Evolutionary conservation across 2,113 vertebrate genomes (phyloP), one percentile per base, ranked within the genome.

Genomic region (Ahaetulla prasina): DNA sequence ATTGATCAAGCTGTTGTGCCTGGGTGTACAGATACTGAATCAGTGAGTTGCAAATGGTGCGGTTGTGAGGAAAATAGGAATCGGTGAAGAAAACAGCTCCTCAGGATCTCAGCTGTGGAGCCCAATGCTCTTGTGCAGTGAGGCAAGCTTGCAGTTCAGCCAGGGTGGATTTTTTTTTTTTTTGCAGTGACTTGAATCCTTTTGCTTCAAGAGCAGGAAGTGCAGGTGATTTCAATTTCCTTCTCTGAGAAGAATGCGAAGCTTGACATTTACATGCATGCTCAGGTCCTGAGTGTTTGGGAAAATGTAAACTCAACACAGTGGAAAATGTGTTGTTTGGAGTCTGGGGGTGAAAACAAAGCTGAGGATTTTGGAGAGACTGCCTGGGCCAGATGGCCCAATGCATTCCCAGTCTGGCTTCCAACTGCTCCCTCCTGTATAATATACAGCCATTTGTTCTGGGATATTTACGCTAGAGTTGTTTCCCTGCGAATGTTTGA

Each of bases 271-370:
- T 98, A 97, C 98, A 98, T 98, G 98, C 98, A 98, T 97, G 98
- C 98, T 98, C 97, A 97, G 97, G 98, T 97, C 96, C 97, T 97
- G 97, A 97, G 96, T 98, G 98, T 98, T 98, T 97, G 97, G 97
- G 98, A 98, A 98, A 98, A 98, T 98, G 97, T 98, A 98, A 98
- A 98, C 97, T 98, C 98, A 98, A 98, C 97, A 98, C 97, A 98
- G 97, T 98, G 97, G 98, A 98, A 98, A 98, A 98, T 98, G 98
- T 98, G 98, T 98, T 98, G 98, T 98, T 98, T 98, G 98, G 98
- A 98, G 98, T 98, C 98, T 97, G 97, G 97, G 98, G 98, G 97
- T 98, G 97, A 98, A 98, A 98, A 98, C 98, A 98, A 98, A 98
- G 98, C 98, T 98, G 97, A 98, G 98, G 97, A 97, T 98, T 98